Base-by-base conservation (phyloP, 2,888 invertebrate species). In the Rapana venosa region DNA sequence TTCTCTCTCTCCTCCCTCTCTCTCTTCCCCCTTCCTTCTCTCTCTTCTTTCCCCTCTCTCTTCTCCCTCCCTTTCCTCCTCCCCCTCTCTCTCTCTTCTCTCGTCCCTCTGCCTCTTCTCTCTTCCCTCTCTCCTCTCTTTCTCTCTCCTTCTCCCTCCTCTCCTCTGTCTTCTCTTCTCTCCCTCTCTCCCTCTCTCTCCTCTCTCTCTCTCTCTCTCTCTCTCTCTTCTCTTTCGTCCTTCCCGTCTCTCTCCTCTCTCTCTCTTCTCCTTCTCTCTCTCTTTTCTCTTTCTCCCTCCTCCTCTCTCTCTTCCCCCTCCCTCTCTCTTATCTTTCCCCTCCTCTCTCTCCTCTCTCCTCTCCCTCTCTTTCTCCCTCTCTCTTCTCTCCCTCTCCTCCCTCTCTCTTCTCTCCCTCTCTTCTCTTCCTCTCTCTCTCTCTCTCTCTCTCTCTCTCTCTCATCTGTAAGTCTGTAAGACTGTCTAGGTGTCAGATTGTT, bases 401-500 rank as follows among this genome's bases (percentile, higher is more conserved):
- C 66, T 66, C 66, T 66, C 66, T 66, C 66, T 61, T 66, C 66
- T 66, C 66, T 66, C 66, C 13, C 66, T 66, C 66, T 66, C 66
- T 66, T 66, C 66, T 66, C 66, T 66, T 13, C 13, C 66, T 66
- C 66, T 66, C 66, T 66, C 66, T 66, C 66, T 66, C 66, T 66
- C 66, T 66, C 66, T 66, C 66, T 66, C 66, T 66, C 66, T 66
- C 66, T 66, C 66, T 66, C 66, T 66, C 66, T 66, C 66, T 66
- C 66, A 2, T 66, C 26, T 66, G 66, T 66, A 4, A 6, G 66
- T 66, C 26, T 17, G 26, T 66, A 13, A 6, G 66, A 6, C 26
- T 22, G 26, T 66, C 6, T 66, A 6, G 66, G 17, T 66, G 20
- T 26, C 4, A 6, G 13, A 22, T 4, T 22, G 17, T 26, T 22